Conservation (phyloP, 2,888 invertebrate species). For the Drosophila nigritarsus region DNA sequence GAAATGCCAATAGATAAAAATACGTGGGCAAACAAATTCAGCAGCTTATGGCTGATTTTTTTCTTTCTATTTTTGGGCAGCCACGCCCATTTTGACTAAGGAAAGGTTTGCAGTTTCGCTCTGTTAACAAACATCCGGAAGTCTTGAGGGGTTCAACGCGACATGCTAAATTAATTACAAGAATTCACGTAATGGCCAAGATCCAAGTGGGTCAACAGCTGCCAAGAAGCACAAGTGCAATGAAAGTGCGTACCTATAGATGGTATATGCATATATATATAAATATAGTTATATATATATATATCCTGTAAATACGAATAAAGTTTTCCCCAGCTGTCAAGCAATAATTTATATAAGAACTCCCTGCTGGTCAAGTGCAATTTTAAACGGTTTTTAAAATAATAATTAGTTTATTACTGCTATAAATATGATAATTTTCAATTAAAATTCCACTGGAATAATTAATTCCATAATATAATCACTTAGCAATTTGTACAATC, state of each 20-base stretch:
- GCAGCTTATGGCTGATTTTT: not conserved
- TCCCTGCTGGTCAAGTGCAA: not conserved
- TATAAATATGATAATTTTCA: not conserved
- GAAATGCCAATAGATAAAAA: conserved; percentile 55
- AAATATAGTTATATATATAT: not conserved
- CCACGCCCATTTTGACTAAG: conserved; percentile 16
- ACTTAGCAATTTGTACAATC: conserved; percentile 14
- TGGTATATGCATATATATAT: not conserved
- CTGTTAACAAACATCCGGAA: conserved; percentile 49
- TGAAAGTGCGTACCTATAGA: conserved; percentile 33
- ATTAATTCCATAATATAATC: conserved; percentile 5
- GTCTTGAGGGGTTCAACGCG: conserved; percentile 44
- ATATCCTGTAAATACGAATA: not conserved
- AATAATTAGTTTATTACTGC: not conserved
- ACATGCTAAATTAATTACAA: conserved; percentile 78
- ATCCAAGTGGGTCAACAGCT: conserved; percentile 81
- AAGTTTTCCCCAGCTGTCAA: not conserved
- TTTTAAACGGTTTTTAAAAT: not conserved
- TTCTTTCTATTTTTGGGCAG: conserved; percentile 7
- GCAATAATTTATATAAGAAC: not conserved
- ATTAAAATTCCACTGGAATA: not conserved
- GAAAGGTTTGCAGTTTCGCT: conserved; percentile 28
- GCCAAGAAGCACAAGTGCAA: conserved; percentile 36
- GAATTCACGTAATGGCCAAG: conserved; percentile 78
- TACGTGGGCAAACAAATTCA: conserved; percentile 35